Conservation (phyloP, 2,888 invertebrate species). For the Leptinotarsa peninsularis region DNA sequence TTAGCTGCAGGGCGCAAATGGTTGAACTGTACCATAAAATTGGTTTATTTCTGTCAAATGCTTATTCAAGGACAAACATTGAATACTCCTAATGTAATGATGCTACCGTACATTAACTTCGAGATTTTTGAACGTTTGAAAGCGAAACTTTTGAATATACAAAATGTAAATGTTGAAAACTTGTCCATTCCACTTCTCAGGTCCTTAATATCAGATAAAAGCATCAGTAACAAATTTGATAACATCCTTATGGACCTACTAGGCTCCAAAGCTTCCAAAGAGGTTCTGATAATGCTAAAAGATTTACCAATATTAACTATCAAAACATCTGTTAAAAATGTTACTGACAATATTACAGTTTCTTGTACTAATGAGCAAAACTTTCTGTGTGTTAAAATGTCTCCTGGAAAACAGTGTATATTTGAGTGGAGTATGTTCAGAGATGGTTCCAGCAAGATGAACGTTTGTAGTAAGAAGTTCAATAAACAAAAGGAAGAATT, state of each 20-base stretch:
- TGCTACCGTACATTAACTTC: constrained; percentile 80
- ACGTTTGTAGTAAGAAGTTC: constrained; percentile 85
- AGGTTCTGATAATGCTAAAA: constrained; percentile 56
- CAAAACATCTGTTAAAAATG: constrained; percentile 49
- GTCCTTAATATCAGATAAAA: constrained; percentile 37
- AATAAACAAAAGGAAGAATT: constrained; percentile 95
- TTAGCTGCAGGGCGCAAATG: constrained; percentile 91
- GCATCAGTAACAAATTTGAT: constrained; percentile 37
- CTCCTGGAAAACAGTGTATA: constrained; percentile 50
- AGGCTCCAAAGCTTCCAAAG: constrained; percentile 45
- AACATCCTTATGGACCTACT: constrained; percentile 52
- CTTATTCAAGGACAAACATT: constrained; percentile 92
- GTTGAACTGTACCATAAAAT: constrained; percentile 82
- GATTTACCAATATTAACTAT: constrained; percentile 60
- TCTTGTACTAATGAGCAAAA: constrained; percentile 29
- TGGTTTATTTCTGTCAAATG: constrained; percentile 88
- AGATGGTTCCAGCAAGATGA: constrained; percentile 60
- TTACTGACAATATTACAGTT: constrained; percentile 36
- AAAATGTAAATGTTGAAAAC: constrained; percentile 22
- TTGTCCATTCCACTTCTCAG: constrained; percentile 38
- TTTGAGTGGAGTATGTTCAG: constrained; percentile 57
- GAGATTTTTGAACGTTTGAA: constrained; percentile 74
- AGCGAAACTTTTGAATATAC: constrained; percentile 62
- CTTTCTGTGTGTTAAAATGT: constrained; percentile 27
- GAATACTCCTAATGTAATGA: constrained; percentile 79